Evolutionary conservation across 1,140 invertebrate species (phyloP).

Genomic region (Drosophila malerkotliana): DNA sequence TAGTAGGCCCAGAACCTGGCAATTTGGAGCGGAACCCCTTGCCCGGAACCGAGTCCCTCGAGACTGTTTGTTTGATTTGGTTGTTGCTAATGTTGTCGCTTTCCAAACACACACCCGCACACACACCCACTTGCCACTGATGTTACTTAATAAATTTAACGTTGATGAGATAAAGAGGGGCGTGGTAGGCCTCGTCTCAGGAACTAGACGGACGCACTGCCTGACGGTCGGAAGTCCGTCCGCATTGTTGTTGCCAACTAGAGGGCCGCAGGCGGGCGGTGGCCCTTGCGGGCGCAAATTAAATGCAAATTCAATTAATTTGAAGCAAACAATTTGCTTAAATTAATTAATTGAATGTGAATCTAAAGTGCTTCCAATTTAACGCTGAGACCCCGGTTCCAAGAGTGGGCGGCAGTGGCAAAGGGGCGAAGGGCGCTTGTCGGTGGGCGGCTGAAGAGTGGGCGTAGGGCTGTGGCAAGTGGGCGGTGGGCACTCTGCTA

Average conservation of each 20-base stretch:
- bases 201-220: conserved; percentile 16
- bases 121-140: conserved; percentile 10
- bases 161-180: conserved; percentile 21
- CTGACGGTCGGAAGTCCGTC: conserved; percentile 41
- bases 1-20: conserved; percentile 27
- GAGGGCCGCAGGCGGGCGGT: conserved; percentile 12
- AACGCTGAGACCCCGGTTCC: conserved; percentile 54
- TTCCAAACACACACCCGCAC: conserved; percentile 13
- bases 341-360: conserved; percentile 83
- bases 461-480: not conserved
- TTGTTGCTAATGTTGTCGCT: conserved; percentile 29
- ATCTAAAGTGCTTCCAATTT: conserved; percentile 81
- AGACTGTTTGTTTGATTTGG: conserved; percentile 35
- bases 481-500: conserved; percentile 15
- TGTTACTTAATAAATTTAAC: conserved; percentile 63
- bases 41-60: conserved; percentile 24
- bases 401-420: conserved; percentile 1
- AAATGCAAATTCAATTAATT: conserved; percentile 83
- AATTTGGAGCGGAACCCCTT: conserved; percentile 51
- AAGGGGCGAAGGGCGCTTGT: not conserved
- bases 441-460: too few relatives aligned
- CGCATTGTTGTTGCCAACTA: conserved; percentile 30
- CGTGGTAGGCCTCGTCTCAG: conserved; percentile 19
- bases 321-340: conserved; percentile 83
- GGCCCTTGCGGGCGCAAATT: conserved; percentile 75